Base-by-base conservation (phyloP, 2,113 vertebrate genomes). In the Odontophorus gujanensis region DNA sequence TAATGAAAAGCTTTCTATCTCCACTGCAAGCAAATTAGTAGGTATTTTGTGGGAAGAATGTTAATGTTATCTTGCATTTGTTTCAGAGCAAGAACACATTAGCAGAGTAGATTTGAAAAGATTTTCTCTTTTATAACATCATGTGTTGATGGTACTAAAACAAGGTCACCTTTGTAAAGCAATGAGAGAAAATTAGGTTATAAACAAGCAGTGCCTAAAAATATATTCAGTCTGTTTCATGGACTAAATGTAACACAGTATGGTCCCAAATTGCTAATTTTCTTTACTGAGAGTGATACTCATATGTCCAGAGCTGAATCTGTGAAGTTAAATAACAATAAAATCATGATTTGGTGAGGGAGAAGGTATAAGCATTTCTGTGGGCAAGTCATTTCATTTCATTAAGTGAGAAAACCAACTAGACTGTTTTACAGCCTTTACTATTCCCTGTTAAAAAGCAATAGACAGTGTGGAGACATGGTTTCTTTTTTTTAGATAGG, bases 1-100 rank as follows among this genome's bases (percentile, higher is more conserved):
- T 97, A 97, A 98, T 98, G 97, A 97, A 98, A 98, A 97, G 97
- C 96, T 97, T 97, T 97, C 96, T 97, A 96, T 97, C 96, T 96
- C 96, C 91, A 96, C 97, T 96, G 93, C 93, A 97, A 97, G 97
- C 92, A 97, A 98, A 98, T 98, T 98, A 98, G 85, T 84, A 96
- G 91, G 90, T 96, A 96, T 97, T 97, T 97, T 97, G 96, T 97
- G 92, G 94, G 76, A 96, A 95, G 97, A 98, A 97, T 98, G 95
- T 96, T 98, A 98, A 98, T 97, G 94, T 86, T 97, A 96, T 97
- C 92, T 97, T 58, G 36, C 92, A 97, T 97, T 97, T 98, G 88
- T 97, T 98, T 97, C 94, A 93, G 91, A 97, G 90, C 42, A 97
- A 83, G 48, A 96, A 81, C 91, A 97, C 81, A 94, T 97, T 97